Conservation (phyloP, 2,113 vertebrate species). For the Vombatus ursinus region DNA sequence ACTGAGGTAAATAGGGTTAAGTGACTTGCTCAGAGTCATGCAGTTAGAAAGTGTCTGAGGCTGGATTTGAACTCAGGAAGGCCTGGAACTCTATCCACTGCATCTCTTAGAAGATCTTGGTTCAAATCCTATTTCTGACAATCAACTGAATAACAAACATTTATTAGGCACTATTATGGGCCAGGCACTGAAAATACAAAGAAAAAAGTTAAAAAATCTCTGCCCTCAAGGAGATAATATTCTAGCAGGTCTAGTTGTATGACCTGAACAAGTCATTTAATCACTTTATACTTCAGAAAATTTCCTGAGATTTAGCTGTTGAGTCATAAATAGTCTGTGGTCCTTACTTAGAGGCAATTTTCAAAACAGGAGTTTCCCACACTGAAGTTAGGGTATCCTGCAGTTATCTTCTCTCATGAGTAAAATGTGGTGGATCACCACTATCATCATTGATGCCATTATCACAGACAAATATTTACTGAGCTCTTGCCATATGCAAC, state of each 20-base stretch:
- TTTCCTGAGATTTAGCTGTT: background rate
- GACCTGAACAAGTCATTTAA: background rate
- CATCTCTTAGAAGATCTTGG: background rate
- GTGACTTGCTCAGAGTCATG: background rate
- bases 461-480: background rate
- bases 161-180: background rate
- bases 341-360: background rate
- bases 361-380: background rate
- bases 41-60: background rate
- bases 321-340: background rate
- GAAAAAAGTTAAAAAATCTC: background rate
- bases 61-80: background rate
- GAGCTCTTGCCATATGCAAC: background rate
- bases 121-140: background rate
- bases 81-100: background rate
- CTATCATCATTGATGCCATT: background rate
- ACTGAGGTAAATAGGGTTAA: background rate
- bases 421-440: background rate
- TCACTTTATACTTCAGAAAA: background rate
- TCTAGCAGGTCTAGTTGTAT: background rate
- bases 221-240: background rate
- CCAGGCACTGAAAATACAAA: background rate
- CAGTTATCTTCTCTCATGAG: background rate
- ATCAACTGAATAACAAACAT: background rate
- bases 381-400: background rate